Evolutionary conservation across 2,888 invertebrate species (phyloP).

Genomic region (Antitype chi): DNA sequence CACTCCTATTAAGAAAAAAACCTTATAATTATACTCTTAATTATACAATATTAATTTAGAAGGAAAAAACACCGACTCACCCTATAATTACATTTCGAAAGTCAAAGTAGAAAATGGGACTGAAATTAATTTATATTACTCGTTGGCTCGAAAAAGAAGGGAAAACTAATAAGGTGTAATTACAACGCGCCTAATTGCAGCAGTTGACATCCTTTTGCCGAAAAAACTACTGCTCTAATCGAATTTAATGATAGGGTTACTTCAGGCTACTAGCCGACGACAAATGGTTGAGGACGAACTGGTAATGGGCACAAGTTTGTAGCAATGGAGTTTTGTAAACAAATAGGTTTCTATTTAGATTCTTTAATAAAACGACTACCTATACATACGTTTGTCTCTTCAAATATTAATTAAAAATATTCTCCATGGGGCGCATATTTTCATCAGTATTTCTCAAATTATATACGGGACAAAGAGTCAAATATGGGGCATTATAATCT

Average conservation of each 20-base stretch:
- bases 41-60: constrained; percentile 49
- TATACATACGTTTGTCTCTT: not conserved
- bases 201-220: constrained; percentile 84
- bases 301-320: constrained; percentile 14
- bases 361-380: not conserved
- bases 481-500: constrained; percentile 72
- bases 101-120: constrained; percentile 75
- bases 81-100: constrained; percentile 75
- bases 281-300: constrained; percentile 40
- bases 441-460: constrained; percentile 9
- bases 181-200: constrained; percentile 82
- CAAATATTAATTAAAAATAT: constrained; percentile 30
- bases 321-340: constrained; percentile 1
- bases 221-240: constrained; percentile 79
- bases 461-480: constrained; percentile 65
- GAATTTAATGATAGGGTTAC: constrained; percentile 85
- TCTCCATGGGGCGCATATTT: constrained; percentile 20
- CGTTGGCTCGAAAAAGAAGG: constrained; percentile 74
- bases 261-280: constrained; percentile 45
- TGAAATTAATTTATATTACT: constrained; percentile 82
- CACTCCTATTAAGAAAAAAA: constrained; percentile 18
- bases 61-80: constrained; percentile 57
- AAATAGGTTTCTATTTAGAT: not conserved
- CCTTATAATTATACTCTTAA: constrained; percentile 45
- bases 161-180: constrained; percentile 85